These are phyloP conservation scores for Mirounga angustirostris DNA, from an alignment of 2,113 vertebrate genomes.

Conservation along the genomic window DNA sequence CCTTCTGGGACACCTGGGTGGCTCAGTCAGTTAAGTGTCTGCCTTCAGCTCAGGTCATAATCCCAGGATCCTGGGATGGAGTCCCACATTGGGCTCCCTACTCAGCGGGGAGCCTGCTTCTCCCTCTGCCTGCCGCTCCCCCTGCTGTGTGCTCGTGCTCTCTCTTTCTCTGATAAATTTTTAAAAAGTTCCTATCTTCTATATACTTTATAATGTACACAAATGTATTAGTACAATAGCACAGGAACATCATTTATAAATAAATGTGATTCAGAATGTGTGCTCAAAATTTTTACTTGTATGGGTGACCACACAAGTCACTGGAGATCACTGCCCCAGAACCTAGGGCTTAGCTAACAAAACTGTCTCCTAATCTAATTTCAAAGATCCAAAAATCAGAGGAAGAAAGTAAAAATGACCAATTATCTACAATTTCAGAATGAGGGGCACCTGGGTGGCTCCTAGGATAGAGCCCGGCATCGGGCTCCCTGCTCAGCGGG, in stretches of 20 bases:
- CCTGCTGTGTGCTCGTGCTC: neutral
- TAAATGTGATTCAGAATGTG: neutral
- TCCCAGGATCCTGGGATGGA: neutral
- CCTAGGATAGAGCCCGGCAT: neutral
- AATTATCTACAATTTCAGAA: neutral
- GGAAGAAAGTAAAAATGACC: constrained; percentile 33
- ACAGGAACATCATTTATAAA: constrained; percentile 19
- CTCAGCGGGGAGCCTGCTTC: neutral
- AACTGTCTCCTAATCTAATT: neutral
- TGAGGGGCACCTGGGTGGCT: neutral
- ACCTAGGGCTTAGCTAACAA: neutral
- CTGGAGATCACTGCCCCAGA: neutral
- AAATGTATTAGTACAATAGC: neutral
- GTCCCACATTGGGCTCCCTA: neutral
- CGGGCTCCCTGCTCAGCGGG: neutral
- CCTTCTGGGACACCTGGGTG: neutral
- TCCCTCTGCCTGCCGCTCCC: neutral
- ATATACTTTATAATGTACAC: neutral
- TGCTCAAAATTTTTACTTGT: neutral
- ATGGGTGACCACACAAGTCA: neutral
- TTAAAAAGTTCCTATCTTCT: neutral
- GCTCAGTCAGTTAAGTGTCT: neutral
- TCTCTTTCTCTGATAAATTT: neutral
- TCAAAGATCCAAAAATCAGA: constrained; percentile 29
- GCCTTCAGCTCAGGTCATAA: neutral